Conservation (phyloP, 2,888 invertebrate genomes). For the Torymus texanus region DNA sequence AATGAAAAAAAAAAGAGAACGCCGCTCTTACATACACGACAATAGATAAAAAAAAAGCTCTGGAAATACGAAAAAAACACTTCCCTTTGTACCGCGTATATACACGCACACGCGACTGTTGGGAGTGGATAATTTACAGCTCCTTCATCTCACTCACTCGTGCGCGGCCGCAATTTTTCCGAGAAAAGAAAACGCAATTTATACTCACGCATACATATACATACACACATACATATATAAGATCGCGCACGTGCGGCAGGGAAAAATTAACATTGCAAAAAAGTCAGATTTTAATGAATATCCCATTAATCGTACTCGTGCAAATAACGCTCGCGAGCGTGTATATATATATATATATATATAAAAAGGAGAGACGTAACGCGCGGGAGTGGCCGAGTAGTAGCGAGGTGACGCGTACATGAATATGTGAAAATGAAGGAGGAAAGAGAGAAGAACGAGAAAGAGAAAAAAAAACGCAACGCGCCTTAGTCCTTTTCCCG, state of each 20-base stretch:
- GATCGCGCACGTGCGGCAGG: not conserved
- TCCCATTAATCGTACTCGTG: conserved; percentile 45
- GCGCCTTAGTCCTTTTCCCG: too few relatives aligned
- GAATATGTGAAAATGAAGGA: not conserved
- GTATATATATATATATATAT: not conserved
- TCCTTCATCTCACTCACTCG: not conserved
- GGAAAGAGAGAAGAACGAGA: not conserved
- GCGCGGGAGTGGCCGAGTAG: not conserved
- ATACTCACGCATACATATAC: not conserved
- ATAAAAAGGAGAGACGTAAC: conserved; percentile 15
- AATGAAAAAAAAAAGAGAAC: too few relatives aligned
- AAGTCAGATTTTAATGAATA: conserved; percentile 45
- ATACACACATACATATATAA: not conserved
- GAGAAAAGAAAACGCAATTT: conserved; percentile 46
- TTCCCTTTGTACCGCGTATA: conserved; percentile 9
- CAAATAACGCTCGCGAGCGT: not conserved
- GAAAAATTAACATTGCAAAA: conserved; percentile 52
- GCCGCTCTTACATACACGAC: too few relatives aligned
- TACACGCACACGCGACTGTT: not conserved
- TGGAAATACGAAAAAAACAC: conserved; percentile 20
- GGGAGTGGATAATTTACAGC: not conserved
- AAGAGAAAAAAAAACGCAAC: not conserved
- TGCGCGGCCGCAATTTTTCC: conserved; percentile 28
- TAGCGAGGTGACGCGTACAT: conserved; percentile 6
- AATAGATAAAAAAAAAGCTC: not conserved